Evolutionary conservation across 2,888 invertebrate genomes (phyloP), one percentile per base, ranked within the genome.

Genomic region (Parnassius glacialis): DNA sequence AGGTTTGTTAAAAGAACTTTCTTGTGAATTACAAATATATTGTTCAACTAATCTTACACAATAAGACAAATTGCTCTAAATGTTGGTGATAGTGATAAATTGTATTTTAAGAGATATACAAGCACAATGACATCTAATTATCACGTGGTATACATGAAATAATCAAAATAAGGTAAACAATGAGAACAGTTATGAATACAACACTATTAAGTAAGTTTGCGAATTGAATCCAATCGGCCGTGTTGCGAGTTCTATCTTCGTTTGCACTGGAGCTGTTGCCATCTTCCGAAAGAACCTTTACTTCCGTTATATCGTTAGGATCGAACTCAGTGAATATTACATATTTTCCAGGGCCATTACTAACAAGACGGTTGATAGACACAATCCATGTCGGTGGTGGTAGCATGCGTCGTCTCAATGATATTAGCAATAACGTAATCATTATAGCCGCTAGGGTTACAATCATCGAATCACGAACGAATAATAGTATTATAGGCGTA

Each of bases 401-500:
- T 42, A 75, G 66, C 45, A 67, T 69, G 10, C 82, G 79, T 56
- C 75, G 73, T 52, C 83, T 78, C 61, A 90, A 62, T 59, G 80
- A 75, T 85, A 84, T 86, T 67, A 91, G 67, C 48, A 83, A 63
- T 65, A 91, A 72, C 0, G 90, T 90, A 66, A 84, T 72, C 54
- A 87, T 68, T 51, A 90, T 83, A 5, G 79, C 83, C 16, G 74
- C 68, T 64, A 90, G 65, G 3, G 87, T 87, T 48, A 91, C 61
- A 34, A 90, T 66, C 89, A 90, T 89, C 1, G 91, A 91, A 66
- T 90, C 90, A 20, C 90, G 81, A 2, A 90, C 70, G 62, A 91
- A 90, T 59, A 88, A 68, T 62, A 91, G 68, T 63, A 94, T 85
- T 61, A 93, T 89, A 1, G 95, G 95, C 42, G 93, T 87, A 13